Evolutionary conservation across 1,140 invertebrate species (phyloP), one percentile per base, ranked within the genome.

Genomic region (Diabrotica undecimpunctata): DNA sequence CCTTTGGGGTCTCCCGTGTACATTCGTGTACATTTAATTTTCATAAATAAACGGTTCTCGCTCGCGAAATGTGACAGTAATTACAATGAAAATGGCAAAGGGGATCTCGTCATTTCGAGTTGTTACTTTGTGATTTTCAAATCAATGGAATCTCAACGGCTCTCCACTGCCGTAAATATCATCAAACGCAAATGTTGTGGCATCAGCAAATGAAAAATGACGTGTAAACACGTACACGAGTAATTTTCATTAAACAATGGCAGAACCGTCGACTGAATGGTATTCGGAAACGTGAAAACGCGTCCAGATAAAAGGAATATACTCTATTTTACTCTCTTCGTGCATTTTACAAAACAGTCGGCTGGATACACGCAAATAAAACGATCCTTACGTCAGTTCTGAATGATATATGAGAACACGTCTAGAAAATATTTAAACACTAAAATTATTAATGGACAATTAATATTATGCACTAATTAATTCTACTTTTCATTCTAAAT

Each of bases 171-270:
- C 41, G 41, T 46, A 46, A 46, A 46, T 46, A 46, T 46, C 41
- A 46, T 46, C 41, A 46, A 46, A 46, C 41, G 41, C 41, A 46
- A 46, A 5, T n/a, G 41, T 46, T 46, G 41, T 46, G 41, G 41
- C 41, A 46, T 8, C 41, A 46, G 8, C 41, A 46, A 46, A 46
- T 46, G 41, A 46, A 46, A 46, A 46, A 46, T 46, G 41, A 46
- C 4, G 41, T 46, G 41, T 46, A 46, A 46, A 46, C 41, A 46
- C 41, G 41, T 46, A 46, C 41, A 46, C 41, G 41, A 46, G 41
- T 46, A 46, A 46, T 46, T 46, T 46, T 46, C 41, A 46, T 46
- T 46, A 46, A 46, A 46, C 41, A 46, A 46, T 46, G 41, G 41
- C 8, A 46, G 41, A 46, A n/a, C n/a, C 41, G 41, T 46, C 41